Base-by-base conservation (phyloP, 2,113 vertebrate genomes). In the Chionis minor region DNA sequence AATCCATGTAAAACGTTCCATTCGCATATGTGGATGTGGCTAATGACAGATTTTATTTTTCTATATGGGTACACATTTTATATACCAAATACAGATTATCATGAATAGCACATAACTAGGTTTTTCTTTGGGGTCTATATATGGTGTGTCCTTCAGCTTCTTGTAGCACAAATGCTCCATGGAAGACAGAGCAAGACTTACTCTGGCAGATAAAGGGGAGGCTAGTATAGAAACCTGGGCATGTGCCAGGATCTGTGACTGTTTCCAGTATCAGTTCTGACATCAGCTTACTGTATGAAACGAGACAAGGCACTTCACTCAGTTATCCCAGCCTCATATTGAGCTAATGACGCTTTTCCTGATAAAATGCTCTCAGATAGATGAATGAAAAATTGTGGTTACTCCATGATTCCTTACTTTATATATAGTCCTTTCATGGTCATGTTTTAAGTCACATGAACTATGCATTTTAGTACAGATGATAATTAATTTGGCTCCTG, bases 31-130 rank as follows among this genome's bases (percentile, higher is more conserved):
- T 93, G 87, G 90, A 66, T 61, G 67, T 93, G 87, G 90, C 79
- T 92, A 95, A 92, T 63, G 81, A 94, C 56, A 96, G 93, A 95
- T 90, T 91, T 96, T 96, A 97, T 97, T 97, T 98, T 97, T 97
- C 78, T 97, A 96, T 90, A 81, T 89, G 89, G 85, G 51, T 74
- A 83, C 71, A 51, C 13, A 1, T 96, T 93, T 95, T 96, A 58
- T 96, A 95, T 97, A 90, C 90, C 94, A 94, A 96, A 96, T 93
- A 75, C 70, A 80, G 83, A 72, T 94, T 81, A 72, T 38, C 66
- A 77, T 49, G 49, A 91, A 67, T 92, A 86, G 56, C 77, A 89
- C 51, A 33, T 74, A 92, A 75, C 27, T 90, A 92, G 82, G 62
- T 92, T 71, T 81, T 94, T 63, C 45, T 82, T 85, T 81, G 75